These are phyloP conservation scores for Desoria tigrina DNA, from an alignment of 2,888 invertebrate species.

Conservation along the genomic window DNA sequence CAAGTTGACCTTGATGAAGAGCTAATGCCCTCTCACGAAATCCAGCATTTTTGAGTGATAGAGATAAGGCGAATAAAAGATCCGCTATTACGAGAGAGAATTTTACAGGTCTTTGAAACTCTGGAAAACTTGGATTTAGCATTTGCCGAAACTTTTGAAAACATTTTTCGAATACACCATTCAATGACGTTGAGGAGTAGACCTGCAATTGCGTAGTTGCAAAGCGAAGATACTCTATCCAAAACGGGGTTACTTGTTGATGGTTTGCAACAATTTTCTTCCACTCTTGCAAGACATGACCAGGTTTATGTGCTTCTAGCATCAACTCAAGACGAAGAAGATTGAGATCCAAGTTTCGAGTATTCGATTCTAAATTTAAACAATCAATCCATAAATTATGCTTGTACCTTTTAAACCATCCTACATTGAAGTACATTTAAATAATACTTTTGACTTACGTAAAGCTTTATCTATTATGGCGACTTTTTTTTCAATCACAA, in stretches of 20 bases:
- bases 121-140: constrained; percentile 46
- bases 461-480: constrained; percentile 47
- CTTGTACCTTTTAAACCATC: not conserved
- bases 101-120: constrained; percentile 49
- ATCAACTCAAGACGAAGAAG: constrained; percentile 41
- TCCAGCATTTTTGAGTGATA: constrained; percentile 44
- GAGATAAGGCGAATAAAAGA: constrained; percentile 34
- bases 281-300: constrained; percentile 47
- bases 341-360: constrained; percentile 43
- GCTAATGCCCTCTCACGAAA: constrained; percentile 44
- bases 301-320: constrained; percentile 43
- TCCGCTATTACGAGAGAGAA: constrained; percentile 46
- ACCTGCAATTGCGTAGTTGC: constrained; percentile 44
- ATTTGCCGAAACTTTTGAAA: constrained; percentile 49
- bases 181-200: constrained; percentile 29
- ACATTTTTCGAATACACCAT: constrained; percentile 37
- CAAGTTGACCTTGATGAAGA: constrained; percentile 50
- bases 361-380: constrained; percentile 41
- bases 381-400: constrained; percentile 5
- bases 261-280: constrained; percentile 43
- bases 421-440: too few species aligned
- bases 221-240: constrained; percentile 49
- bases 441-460: constrained; percentile 28
- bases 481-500: constrained; percentile 49
- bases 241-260: constrained; percentile 44